These are phyloP conservation scores for Ophthalmotilapia sp. DNA, from an alignment of 2,113 vertebrate species.

Conservation along the genomic window DNA sequence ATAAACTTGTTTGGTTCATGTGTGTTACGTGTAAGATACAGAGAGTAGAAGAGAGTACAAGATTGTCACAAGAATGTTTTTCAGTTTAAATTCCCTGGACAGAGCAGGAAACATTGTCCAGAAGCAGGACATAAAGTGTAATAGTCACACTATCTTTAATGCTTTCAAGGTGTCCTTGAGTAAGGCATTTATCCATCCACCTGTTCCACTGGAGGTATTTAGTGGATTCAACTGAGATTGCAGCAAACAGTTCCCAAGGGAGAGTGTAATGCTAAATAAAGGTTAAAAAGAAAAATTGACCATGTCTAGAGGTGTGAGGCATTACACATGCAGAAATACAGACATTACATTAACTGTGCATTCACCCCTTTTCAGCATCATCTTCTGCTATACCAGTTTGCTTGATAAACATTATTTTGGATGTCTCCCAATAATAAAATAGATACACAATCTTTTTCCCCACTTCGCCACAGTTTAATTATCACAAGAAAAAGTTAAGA, in stretches of 20 bases:
- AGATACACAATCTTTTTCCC: accelerated
- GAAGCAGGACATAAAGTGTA: slow-evolving; percentile 33
- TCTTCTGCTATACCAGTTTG: background rate
- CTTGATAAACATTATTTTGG: background rate
- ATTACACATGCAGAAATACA: background rate
- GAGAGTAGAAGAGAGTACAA: background rate
- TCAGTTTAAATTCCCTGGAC: background rate
- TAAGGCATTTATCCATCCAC: background rate
- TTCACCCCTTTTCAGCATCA: background rate
- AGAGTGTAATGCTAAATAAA: slow-evolving; percentile 5
- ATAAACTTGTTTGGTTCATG: background rate
- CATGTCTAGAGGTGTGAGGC: background rate
- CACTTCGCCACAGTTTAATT: background rate
- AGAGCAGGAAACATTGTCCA: slow-evolving; percentile 2
- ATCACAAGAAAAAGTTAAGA: background rate
- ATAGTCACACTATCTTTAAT: background rate
- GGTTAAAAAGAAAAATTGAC: background rate
- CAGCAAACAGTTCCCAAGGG: background rate
- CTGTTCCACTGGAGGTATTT: background rate
- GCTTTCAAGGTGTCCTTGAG: slow-evolving; percentile 46
- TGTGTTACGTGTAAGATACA: background rate
- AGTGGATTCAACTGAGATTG: background rate
- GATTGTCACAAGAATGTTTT: background rate
- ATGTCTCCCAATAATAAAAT: background rate
- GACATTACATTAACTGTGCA: background rate